Evolutionary conservation across 2,797 vertebrate species (phyloP).

Genomic region (Melanogrammus aeglefinus): DNA sequence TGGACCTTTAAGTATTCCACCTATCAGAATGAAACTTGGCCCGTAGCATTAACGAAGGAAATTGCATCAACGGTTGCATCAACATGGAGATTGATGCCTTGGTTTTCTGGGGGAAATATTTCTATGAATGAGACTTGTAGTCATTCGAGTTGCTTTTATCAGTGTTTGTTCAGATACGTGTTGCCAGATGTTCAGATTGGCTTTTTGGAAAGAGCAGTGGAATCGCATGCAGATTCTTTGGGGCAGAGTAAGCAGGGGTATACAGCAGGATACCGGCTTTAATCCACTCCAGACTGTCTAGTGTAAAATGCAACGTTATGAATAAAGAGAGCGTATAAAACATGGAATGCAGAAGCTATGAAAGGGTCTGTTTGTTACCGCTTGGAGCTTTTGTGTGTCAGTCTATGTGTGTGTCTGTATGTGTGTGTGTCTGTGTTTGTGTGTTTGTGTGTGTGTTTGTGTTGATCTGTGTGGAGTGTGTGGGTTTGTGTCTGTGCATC

Average conservation of each 20-base stretch:
- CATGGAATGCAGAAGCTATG: slow-evolving; percentile 65
- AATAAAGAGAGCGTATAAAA: slow-evolving; percentile 72
- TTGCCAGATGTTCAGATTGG: slow-evolving; percentile 72
- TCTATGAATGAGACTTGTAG: slow-evolving; percentile 14
- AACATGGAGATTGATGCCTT: too few species aligned
- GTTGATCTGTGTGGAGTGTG: not conserved
- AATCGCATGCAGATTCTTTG: slow-evolving; percentile 68
- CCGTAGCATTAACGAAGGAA: not conserved
- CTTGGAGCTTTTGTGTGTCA: slow-evolving; percentile 6
- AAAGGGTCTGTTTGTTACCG: slow-evolving; percentile 35
- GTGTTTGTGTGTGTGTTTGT: slow-evolving; percentile 18
- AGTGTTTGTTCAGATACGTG: slow-evolving; percentile 50
- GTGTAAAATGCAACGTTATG: slow-evolving; percentile 74
- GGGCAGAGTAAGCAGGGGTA: slow-evolving; percentile 73
- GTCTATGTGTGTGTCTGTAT: slow-evolving; percentile 14
- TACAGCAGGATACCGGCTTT: slow-evolving; percentile 46
- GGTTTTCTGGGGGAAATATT: too few species aligned
- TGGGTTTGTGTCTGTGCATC: not conserved
- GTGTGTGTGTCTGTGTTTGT: slow-evolving; percentile 21
- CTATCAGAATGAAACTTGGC: not conserved
- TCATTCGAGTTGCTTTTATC: slow-evolving; percentile 53
- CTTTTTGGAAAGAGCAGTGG: slow-evolving; percentile 51
- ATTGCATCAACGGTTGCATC: too few species aligned
- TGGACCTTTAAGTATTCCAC: not conserved
- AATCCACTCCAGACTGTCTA: slow-evolving; percentile 71